phyloP scores from a whole-genome alignment of 2,888 invertebrate species.

The Slavum lentiscoides region DNA sequence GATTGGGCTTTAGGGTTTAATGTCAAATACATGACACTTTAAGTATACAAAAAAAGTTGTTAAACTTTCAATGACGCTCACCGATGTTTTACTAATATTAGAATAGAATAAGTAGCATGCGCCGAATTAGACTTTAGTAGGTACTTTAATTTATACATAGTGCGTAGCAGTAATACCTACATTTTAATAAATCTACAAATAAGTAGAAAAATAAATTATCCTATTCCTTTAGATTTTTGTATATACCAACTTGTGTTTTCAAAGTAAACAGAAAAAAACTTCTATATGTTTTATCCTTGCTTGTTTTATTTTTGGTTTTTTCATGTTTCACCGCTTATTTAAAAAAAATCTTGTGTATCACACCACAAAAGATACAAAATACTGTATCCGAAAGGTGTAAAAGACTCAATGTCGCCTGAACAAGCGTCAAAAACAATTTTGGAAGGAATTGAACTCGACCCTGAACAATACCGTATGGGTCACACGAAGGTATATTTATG shows the following conservation, averaged over 20 bases:
- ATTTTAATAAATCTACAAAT: conserved; percentile 9
- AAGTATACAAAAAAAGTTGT: conserved; percentile 9
- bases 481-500: conserved; percentile 54
- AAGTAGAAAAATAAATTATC: conserved; percentile 16
- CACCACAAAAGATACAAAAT: conserved; percentile 88
- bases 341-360: conserved; percentile 59
- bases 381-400: conserved; percentile 90
- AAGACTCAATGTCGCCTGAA: conserved; percentile 72
- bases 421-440: conserved; percentile 59
- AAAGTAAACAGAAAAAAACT: conserved; percentile 2
- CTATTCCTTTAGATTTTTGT: conserved; percentile 27
- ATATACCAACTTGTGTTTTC: background rate
- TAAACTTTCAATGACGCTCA: conserved; percentile 43
- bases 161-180: background rate
- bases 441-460: conserved; percentile 70
- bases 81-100: conserved; percentile 46
- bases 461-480: conserved; percentile 93
- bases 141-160: conserved; percentile 19
- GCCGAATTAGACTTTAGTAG: conserved; percentile 24
- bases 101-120: conserved; percentile 26
- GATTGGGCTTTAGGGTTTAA: conserved; percentile 25
- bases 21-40: background rate
- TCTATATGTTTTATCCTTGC: conserved; percentile 51
- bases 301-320: conserved; percentile 50
- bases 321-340: conserved; percentile 44